Conservation (phyloP, 2,797 vertebrate species). For the Sebastes elongatus region DNA sequence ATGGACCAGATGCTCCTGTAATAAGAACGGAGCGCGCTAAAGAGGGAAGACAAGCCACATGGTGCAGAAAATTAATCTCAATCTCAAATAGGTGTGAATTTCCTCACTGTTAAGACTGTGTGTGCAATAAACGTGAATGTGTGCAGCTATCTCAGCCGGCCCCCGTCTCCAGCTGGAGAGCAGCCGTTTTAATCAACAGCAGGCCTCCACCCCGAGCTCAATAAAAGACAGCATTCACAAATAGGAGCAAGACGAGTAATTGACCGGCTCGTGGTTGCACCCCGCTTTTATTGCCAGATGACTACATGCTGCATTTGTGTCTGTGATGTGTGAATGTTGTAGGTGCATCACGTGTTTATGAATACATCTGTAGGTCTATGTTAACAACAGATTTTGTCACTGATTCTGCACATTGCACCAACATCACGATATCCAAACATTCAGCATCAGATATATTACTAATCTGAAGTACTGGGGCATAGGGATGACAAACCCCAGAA, state of each 20-base stretch:
- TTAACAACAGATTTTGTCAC: slow-evolving; percentile 3
- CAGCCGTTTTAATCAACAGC: slow-evolving; percentile 81
- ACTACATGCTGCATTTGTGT: slow-evolving; percentile 59
- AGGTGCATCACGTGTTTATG: slow-evolving; percentile 14
- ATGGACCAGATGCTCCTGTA: slow-evolving; percentile 76
- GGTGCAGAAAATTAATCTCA: slow-evolving; percentile 81
- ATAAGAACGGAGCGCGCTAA: slow-evolving; percentile 73
- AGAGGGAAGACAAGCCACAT: slow-evolving; percentile 78
- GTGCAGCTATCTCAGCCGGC: slow-evolving; percentile 70
- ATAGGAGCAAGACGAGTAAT: slow-evolving; percentile 76
- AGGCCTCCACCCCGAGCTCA: slow-evolving; percentile 77
- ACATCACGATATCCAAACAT: slow-evolving; percentile 6
- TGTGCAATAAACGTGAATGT: slow-evolving; percentile 59
- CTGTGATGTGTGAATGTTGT: slow-evolving; percentile 24
- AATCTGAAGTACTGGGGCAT: background rate
- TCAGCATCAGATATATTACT: background rate
- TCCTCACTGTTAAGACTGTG: slow-evolving; percentile 63
- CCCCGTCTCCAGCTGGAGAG: slow-evolving; percentile 75
- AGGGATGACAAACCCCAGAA: too few species aligned
- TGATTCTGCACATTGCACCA: background rate
- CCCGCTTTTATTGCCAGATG: slow-evolving; percentile 76
- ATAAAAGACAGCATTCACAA: slow-evolving; percentile 81
- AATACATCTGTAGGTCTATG: slow-evolving; percentile 8
- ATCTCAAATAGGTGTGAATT: slow-evolving; percentile 76
- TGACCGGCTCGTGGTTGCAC: slow-evolving; percentile 70